Base-by-base conservation (phyloP, 2,888 invertebrate species). In the Trichogramma evanescens region DNA sequence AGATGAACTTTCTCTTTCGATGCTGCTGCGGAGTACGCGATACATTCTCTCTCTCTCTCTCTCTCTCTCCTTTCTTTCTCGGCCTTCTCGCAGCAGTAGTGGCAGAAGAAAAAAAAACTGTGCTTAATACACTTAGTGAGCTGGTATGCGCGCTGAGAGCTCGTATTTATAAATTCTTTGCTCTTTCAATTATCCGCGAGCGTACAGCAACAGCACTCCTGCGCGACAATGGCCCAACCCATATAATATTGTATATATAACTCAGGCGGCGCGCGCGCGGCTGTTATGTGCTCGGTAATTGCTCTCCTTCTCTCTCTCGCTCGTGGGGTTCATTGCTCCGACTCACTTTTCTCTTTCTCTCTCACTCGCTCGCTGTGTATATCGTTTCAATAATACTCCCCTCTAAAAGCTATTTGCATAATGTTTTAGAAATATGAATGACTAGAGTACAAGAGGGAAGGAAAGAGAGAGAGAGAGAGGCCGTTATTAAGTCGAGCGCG, bases 351-450 rank as follows among this genome's bases (percentile, higher is more conserved):
- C 26, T 26, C 26, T 26, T 26, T 26, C 26, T 26, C 26, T 26
- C 26, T 26, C 26, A 26, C 26, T 26, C 26, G 3, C 26, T 26
- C 26, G 26, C 26, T 26, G 26, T 26, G 26, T 26, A 26, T 26
- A 26, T 26, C 26, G 26, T 26, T 26, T 26, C 26, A 26, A 26
- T 26, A 26, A 26, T 26, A 26, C 26, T 26, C 26, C 26, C 26
- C 26, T 26, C 26, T 26, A 26, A 26, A 26, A 26, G 26, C 26
- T 26, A 59, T 63, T 63, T 59, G 52, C 59, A 63, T 63, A 59
- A 63, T 63, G 57, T 57, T 63, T 63, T 64, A 61, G 60, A 67
- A 65, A 66, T 62, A 61, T 63, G 61, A 59, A 62, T 61, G 63
- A 62, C 62, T 58, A 43, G 51, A 42, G 26, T 26, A 26, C 26